Base-by-base conservation (phyloP, 2,113 vertebrate species). In the Anas platyrhynchos region DNA sequence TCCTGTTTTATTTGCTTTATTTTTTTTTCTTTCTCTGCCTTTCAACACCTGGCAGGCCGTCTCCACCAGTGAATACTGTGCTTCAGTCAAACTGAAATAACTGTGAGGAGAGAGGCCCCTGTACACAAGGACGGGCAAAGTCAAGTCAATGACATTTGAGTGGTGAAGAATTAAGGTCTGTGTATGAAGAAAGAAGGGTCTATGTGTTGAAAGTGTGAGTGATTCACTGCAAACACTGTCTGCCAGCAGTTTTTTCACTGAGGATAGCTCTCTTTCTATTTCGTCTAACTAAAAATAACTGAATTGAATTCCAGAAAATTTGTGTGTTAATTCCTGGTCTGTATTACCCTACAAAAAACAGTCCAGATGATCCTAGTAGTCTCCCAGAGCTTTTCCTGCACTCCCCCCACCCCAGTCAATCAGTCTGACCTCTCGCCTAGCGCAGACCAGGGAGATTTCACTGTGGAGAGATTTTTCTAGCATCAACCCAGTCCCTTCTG, bases 291-390 rank as follows among this genome's bases (percentile, higher is more conserved):
- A 73, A 46, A 84, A 78, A 68, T 27, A 61, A 31, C n/a, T 31
- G 41, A 50, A 29, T 26, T 66, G 21, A 13, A 38, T 74, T 83
- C 38, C 43, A 83, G 59, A 65, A 71, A 76, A 83, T 32, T 1
- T 44, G 3, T 15, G 8, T n/a, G 20, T n/a, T 43, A 69, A 8
- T 83, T 88, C 66, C 31, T 50, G 25, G n/a, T 26, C 44, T 80
- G 17, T 0, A 0, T 55, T 67, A 18, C 2, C 3, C 50, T 65
- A 50, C 2, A 4, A 74, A 74, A 86, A 71, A 68, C 46, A 15
- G 36, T 52, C n/a, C 12, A 34, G 66, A 63, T 32, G 31, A 85
- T 91, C 31, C 66, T 80, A 55, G 38, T 3, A 43, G 5, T 21
- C 16, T 59, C 72, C 63, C 7, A 7, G 55, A 80, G 72, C 62